phyloP scores from a whole-genome alignment of 2,888 invertebrate species.

The Cylloceria caligata region DNA sequence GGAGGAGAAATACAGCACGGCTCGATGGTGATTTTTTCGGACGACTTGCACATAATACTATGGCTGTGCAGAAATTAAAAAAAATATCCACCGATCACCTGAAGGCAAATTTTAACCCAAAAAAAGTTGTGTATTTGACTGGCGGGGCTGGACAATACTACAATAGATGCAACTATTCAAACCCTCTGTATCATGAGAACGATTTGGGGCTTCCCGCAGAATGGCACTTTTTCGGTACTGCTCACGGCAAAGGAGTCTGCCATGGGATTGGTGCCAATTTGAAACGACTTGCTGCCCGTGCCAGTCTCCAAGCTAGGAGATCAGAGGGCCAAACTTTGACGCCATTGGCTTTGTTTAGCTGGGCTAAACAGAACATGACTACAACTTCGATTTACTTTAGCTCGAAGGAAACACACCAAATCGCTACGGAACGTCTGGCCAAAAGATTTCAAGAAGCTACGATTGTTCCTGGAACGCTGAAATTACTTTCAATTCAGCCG shows the following conservation, averaged over 20 bases:
- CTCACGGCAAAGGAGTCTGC: conserved; percentile 73
- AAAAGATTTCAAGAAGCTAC: conserved; percentile 26
- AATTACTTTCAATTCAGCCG: conserved; percentile 28
- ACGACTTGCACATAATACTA: conserved; percentile 39
- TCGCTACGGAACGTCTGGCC: neutral
- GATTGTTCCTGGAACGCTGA: conserved; percentile 25
- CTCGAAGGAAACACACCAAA: conserved; percentile 12
- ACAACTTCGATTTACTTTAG: conserved; percentile 13
- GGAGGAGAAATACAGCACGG: conserved; percentile 39
- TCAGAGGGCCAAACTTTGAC: conserved; percentile 42
- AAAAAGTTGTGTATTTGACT: conserved; percentile 48
- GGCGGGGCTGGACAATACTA: conserved; percentile 53
- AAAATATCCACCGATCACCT: conserved; percentile 34
- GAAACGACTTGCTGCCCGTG: conserved; percentile 62
- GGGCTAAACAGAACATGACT: conserved; percentile 11
- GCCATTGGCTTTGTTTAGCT: conserved; percentile 25
- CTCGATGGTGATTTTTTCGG: conserved; percentile 42
- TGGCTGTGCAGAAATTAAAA: conserved; percentile 35
- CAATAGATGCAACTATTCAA: conserved; percentile 52
- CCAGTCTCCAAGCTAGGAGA: conserved; percentile 41
- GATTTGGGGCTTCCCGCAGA: conserved; percentile 66
- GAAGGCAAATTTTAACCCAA: conserved; percentile 32
- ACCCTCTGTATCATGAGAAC: conserved; percentile 44
- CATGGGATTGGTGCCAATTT: conserved; percentile 72
- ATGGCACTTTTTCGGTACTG: conserved; percentile 72